A percentile compares a stretch with the other conserved stretches of the same genome.
Evolutionary conservation across 2,888 invertebrate genomes (phyloP).

Genomic region (Diarsia mendica): DNA sequence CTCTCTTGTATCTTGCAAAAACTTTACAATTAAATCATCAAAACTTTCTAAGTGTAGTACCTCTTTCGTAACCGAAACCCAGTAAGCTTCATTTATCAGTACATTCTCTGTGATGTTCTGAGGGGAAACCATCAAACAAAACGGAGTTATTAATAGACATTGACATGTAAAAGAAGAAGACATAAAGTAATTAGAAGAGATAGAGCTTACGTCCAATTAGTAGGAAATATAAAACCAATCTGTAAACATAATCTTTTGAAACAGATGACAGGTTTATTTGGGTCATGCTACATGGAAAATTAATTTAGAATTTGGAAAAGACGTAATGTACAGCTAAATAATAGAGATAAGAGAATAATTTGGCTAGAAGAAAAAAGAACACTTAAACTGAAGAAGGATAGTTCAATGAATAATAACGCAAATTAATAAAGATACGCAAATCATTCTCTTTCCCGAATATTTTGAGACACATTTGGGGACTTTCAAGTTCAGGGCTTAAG

Average conservation of each 20-base stretch:
- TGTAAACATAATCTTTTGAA: slow-evolving; percentile 81
- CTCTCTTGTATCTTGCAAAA: slow-evolving; percentile 89
- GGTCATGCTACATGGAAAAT: slow-evolving; percentile 82
- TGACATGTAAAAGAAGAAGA: slow-evolving; percentile 75
- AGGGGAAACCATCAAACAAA: slow-evolving; percentile 92
- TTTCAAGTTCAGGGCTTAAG: slow-evolving; percentile 54
- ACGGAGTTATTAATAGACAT: slow-evolving; percentile 87
- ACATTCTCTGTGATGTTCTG: slow-evolving; percentile 99
- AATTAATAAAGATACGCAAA: slow-evolving; percentile 45
- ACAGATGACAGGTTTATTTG: slow-evolving; percentile 73
- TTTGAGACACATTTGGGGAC: slow-evolving; percentile 64
- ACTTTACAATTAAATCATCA: slow-evolving; percentile 90
- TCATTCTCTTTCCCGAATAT: slow-evolving; percentile 62
- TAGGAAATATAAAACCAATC: slow-evolving; percentile 85
- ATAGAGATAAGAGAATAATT: slow-evolving; percentile 70
- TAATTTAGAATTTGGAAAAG: slow-evolving; percentile 81
- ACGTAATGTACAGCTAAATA: slow-evolving; percentile 66
- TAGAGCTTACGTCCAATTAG: slow-evolving; percentile 87
- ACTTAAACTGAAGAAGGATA: slow-evolving; percentile 42
- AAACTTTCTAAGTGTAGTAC: slow-evolving; percentile 93
- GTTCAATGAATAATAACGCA: slow-evolving; percentile 43
- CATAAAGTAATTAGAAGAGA: slow-evolving; percentile 74
- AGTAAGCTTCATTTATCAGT: slow-evolving; percentile 98
- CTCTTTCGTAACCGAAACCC: slow-evolving; percentile 98
- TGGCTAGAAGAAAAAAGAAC: slow-evolving; percentile 61